A percentile compares a stretch with the other conserved stretches of the same genome.
Conservation (phyloP, 2,888 invertebrate genomes). For the Xylota sylvarum region DNA sequence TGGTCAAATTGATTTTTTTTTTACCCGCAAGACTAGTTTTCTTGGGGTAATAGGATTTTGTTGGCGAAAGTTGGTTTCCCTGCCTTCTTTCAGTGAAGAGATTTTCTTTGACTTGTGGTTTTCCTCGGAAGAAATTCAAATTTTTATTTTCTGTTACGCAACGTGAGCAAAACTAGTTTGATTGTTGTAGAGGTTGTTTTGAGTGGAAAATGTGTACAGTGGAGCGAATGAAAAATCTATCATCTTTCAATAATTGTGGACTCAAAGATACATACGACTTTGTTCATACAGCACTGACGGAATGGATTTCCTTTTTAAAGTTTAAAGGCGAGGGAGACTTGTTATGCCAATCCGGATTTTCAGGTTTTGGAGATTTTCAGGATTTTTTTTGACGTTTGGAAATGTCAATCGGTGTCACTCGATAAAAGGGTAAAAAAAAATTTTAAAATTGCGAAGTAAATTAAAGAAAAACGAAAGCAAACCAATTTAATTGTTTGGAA, state of each 20-base stretch:
- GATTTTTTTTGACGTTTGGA: too few relatives aligned
- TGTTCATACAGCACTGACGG: too few relatives aligned
- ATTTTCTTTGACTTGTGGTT: background rate
- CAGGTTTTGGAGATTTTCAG: too few relatives aligned
- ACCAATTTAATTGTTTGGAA: too few relatives aligned
- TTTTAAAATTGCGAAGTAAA: too few relatives aligned
- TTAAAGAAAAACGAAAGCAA: too few relatives aligned
- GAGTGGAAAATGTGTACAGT: background rate
- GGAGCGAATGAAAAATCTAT: background rate
- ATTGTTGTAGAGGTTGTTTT: background rate
- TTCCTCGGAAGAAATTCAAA: slow-evolving; percentile 2
- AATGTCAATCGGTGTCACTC: too few relatives aligned
- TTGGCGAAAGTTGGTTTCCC: slow-evolving; percentile 24
- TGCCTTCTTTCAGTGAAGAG: background rate
- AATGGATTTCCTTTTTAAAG: too few relatives aligned
- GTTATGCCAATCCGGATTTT: too few relatives aligned
- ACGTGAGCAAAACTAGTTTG: slow-evolving; percentile 1
- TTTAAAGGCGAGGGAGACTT: too few relatives aligned
- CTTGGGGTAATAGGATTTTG: slow-evolving; percentile 16
- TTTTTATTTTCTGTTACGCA: slow-evolving; percentile 10
- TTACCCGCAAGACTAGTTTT: slow-evolving; percentile 10
- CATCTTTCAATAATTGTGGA: background rate
- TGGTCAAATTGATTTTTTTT: slow-evolving; percentile 15
- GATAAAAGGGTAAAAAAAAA: too few relatives aligned
- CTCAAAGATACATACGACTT: too few relatives aligned